phyloP scores from a whole-genome alignment of 2,113 vertebrate genomes.

The Chaetodon trifascialis region DNA sequence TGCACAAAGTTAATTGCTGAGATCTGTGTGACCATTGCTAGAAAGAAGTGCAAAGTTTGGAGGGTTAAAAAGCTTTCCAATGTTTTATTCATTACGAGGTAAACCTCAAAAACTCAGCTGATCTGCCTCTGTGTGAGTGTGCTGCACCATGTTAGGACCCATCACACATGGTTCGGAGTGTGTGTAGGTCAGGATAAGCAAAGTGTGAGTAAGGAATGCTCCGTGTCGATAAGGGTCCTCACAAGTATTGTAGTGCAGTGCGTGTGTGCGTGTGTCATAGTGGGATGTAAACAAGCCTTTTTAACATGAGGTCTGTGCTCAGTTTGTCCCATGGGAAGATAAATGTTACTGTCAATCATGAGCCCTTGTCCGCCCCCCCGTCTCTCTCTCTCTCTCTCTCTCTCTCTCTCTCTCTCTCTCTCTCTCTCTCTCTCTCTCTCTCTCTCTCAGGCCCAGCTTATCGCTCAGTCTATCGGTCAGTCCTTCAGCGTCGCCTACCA shows the following conservation, averaged over 20 bases:
- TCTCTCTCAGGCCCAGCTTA: conserved; percentile 91
- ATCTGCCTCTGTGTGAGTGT: too few species aligned
- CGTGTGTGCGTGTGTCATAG: not conserved
- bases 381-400: not conserved
- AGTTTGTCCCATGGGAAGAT: not conserved
- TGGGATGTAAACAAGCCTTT: not conserved
- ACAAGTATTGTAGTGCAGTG: not conserved
- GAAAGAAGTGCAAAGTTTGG: too few species aligned
- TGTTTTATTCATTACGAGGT: too few species aligned
- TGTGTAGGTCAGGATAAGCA: too few species aligned
- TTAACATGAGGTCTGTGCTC: not conserved
- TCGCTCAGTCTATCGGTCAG: conserved; percentile 98
- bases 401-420: not conserved
- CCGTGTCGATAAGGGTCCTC: not conserved
- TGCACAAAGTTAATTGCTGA: too few species aligned
- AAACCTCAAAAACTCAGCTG: too few species aligned
- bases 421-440: not conserved
- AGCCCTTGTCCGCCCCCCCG: not conserved
- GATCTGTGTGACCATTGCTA: too few species aligned
- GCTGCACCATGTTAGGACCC: too few species aligned
- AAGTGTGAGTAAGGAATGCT: too few species aligned
- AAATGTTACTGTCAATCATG: not conserved
- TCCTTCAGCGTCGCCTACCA: conserved; percentile 98
- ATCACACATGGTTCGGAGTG: too few species aligned
- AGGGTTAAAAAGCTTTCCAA: too few species aligned